Evolutionary conservation across 2,113 vertebrate genomes (phyloP), one percentile per base, ranked within the genome.

Genomic region (Oreocharis arfaki): DNA sequence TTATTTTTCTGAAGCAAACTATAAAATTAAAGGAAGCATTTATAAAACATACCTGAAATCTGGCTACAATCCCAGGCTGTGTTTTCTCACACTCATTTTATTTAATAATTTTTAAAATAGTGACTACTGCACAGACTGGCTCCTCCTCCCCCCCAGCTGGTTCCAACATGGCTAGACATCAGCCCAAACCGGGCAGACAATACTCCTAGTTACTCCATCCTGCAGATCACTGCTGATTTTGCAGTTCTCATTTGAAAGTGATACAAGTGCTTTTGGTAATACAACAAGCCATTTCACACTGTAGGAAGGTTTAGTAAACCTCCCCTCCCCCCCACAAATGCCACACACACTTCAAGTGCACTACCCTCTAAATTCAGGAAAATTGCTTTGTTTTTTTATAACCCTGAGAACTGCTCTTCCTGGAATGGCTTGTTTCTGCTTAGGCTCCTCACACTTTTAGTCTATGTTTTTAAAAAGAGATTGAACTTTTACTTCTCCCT

Each of bases 141-240:
- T 39, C 70, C 56, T 87, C 52, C 55, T 70, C 42, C 35, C 3
- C 1, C 11, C 37, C 33, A 41, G 32, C 63, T 80, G 94, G 67
- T 96, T 95, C 87, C 91, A 95, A 2, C 47, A 85, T 22, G 81
- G 83, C 70, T 70, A 97, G 83, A 95, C 87, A 87, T 44, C 46
- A 94, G 68, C 23, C 41, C 70, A 88, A 84, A 87, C 21, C 61
- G 67, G 91, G 49, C 67, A 88, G 82, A 74, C 63, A 89, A 19
- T 39, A 27, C 33, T 67, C 37, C 27, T 47, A 21, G 33, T 28
- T 90, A 41, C 44, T 46, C 11, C 4, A 7, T 79, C 44, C 65
- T 89, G 44, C 80, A 87, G 50, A 55, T 55, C 46, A 63, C n/a
- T 74, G 65, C 37, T 59, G 65, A 91, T 50, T 69, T 73, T 75